Evolutionary conservation across 2,797 vertebrate genomes (phyloP), one percentile per base, ranked within the genome.

Genomic region (Lacerta bilineata): DNA sequence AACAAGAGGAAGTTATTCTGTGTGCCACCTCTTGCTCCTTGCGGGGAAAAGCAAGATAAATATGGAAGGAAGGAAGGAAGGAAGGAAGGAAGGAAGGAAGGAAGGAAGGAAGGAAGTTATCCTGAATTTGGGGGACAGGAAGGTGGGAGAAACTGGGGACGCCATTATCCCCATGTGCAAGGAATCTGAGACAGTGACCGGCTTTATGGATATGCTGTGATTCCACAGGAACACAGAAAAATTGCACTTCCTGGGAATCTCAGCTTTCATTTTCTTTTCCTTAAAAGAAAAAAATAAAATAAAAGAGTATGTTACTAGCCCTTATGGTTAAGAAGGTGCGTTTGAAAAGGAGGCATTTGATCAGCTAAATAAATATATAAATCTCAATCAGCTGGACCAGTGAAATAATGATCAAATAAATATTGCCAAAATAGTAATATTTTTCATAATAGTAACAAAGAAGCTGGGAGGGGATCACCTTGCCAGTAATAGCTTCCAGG

Each of bases 401-500:
- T n/a, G 41, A 77, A 75, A 75, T 41, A 29, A 27, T 39, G 33
- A 8, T 39, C 72, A 39, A 39, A 20, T 7, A 36, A 36, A 74
- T 39, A 74, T 18, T 36, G 15, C 13, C n/a, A 74, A 36, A 36
- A 36, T 8, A 36, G 5, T 4, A 74, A 39, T 36, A 23, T 74
- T 74, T 74, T 36, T 39, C 36, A 33, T 18, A 18, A 36, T 72
- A n/a, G 13, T 3, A 74, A n/a, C 15, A 79, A n/a, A 74, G 71
- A 36, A 79, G 72, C 33, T 15, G 84, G 78, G 1, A 13, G 66
- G 74, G 46, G 88, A 93, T 93, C 94, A 98, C 98, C 98, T 98
- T 99, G 98, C 98, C 98, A 99, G 95, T 94, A 99, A 94, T 97
- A 98, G 96, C 98, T 98, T 85, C 98, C 98, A 1, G 98, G 98